Evolutionary conservation across 2,888 invertebrate genomes (phyloP), one percentile per base, ranked within the genome.

Genomic region (Amiota mariae): DNA sequence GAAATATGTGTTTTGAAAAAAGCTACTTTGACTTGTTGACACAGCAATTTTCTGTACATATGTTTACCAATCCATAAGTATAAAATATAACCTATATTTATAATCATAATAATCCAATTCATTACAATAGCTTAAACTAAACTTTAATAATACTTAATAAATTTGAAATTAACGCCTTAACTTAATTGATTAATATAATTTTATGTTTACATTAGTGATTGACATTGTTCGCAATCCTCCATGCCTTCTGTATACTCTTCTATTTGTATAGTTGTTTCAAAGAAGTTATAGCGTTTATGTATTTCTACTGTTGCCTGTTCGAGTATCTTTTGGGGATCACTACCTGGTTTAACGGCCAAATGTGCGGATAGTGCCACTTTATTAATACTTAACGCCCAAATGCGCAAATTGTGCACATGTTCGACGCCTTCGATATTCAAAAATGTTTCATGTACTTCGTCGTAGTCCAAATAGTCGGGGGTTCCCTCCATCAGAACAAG

Each of bases 401-500:
- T 84, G 15, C 83, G 78, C 11, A 84, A 70, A 71, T 86, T 84
- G 59, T 84, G 86, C 0, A 84, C 86, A n/a, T 84, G 79, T 20
- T 73, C 63, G 0, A 84, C 86, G 1, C 83, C 83, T 0, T 81
- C 75, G 51, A 84, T 84, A 68, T 75, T 76, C 6, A 85, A 75
- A 49, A 84, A 86, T 1, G 74, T 71, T 3, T 67, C 64, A 57
- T 78, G 78, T 13, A 84, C 85, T 13, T 81, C 80, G 9, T 77
- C 80, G 48, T 84, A 84, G 67, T 84, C 83, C 80, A 84, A 70
- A 51, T 75, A 84, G 11, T 82, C 76, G 6, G 83, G 83, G 0
- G 83, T 78, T 1, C 79, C 86, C 73, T 84, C 83, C 83, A 84
- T 84, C 0, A 84, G 77, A 0, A 84, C 83, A 84, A 85, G 77